Evolutionary conservation across 2,113 vertebrate species (phyloP), one percentile per base, ranked within the genome.

Genomic region (Tupaia chinensis): DNA sequence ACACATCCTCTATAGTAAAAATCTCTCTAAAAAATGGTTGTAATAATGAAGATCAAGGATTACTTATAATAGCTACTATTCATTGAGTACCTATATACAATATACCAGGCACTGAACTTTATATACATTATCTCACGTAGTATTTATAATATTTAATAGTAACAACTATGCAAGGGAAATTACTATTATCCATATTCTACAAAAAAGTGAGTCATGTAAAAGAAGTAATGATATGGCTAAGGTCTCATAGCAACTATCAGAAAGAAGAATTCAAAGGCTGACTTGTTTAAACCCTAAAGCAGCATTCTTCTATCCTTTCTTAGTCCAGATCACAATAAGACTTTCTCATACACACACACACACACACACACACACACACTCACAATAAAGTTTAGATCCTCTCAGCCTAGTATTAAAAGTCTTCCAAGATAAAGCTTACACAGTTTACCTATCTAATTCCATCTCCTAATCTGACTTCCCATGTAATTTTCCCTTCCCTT

Each of bases 401-500:
- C 87, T 94, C 53, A 95, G 66, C 8, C 34, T 79, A 23, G 72
- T 17, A 60, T 63, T 94, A 65, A 60, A 74, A 32, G 5, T 90
- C 65, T 87, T 94, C 29, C 17, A 78, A 87, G n/a, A 89, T 56
- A 90, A 90, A 34, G 20, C 2, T 65, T 82, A 78, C 20, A 87
- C 53, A 90, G 25, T 85, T 91, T 92, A 92, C 22, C 22, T 70
- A 94, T 92, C 16, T n/a, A 96, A 60, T 92, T n/a, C 83, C 70
- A 96, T 86, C n/a, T 92, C 60, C 70, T 83, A 83, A 27, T 89
- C 87, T 25, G 76, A 83, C 27, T 92, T 96, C 10, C 11, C 15
- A 54, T 96, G 92, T 92, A 53, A 34, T 92, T 92, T 95, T 76
- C 44, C 32, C 44, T 93, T 95, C 32, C 61, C n/a, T 95, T 82